phyloP scores from a whole-genome alignment of 2,888 invertebrate species.

The Protonemura montana region DNA sequence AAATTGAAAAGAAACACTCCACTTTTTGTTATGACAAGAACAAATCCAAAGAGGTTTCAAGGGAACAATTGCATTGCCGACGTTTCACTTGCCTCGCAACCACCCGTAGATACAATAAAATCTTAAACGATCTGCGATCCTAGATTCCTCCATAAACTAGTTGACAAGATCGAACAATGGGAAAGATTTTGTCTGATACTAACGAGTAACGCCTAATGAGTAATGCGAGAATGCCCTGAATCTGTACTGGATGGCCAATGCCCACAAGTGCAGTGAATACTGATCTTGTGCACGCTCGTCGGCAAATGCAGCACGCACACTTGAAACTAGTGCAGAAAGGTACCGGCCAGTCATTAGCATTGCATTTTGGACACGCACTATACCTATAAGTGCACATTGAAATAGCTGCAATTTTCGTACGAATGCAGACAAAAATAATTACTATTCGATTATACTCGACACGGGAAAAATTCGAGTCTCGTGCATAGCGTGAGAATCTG shows the following conservation, averaged over 20 bases:
- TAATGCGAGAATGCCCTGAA: slow-evolving; percentile 4
- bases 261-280: neutral
- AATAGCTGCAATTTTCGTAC: neutral
- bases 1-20: neutral
- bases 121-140: neutral
- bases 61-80: too few species aligned
- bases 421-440: neutral
- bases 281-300: neutral
- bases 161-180: neutral
- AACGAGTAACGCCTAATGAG: neutral
- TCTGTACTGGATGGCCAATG: neutral
- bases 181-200: neutral
- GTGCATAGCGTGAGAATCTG: neutral
- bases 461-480: neutral
- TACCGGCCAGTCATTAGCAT: slow-evolving; percentile 12
- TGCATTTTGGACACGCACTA: slow-evolving; percentile 57
- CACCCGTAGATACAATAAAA: neutral
- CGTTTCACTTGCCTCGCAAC: neutral
- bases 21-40: neutral
- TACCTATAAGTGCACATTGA: neutral
- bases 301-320: neutral
- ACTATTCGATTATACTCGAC: neutral
- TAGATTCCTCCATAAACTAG: neutral
- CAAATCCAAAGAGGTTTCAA: neutral
- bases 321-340: neutral